Conservation (phyloP, 2,888 invertebrate genomes). For the Synanthedon tipuliformis region DNA sequence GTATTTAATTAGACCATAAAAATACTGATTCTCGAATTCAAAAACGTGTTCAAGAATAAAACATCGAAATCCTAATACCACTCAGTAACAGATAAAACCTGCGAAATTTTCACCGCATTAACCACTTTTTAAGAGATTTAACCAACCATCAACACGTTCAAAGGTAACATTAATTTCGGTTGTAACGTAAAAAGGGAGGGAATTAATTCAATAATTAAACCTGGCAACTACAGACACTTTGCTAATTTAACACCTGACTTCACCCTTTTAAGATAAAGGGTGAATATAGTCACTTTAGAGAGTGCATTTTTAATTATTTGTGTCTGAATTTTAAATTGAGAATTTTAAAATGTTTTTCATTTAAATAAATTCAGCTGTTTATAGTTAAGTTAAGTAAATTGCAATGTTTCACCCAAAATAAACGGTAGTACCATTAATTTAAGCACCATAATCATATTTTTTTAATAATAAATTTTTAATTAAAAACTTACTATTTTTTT, state of each 20-base stretch:
- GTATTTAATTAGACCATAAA: no score
- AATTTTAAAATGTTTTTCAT: no score
- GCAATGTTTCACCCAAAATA: no score
- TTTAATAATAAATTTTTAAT: no score
- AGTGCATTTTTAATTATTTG: constrained; percentile 30
- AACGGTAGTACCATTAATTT: no score
- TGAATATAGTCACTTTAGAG: constrained; percentile 6
- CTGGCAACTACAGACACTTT: constrained; percentile 38
- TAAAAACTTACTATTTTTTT: no score
- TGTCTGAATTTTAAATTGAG: not conserved
- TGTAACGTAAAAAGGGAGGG: constrained; percentile 3
- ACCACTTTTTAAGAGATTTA: constrained; percentile 13
- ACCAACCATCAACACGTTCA: constrained; percentile 22
- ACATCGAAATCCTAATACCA: no score
- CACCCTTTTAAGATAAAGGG: constrained; percentile 23
- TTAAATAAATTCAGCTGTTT: no score
- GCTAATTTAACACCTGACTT: constrained; percentile 45
- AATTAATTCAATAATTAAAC: constrained; percentile 32
- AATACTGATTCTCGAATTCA: no score
- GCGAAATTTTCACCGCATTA: not conserved
- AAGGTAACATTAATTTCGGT: constrained; percentile 19
- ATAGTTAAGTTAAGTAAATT: no score
- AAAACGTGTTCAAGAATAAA: no score
- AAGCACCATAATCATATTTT: no score
- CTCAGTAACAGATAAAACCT: not conserved